Evolutionary conservation across 2,888 invertebrate species (phyloP).

Genomic region (Dione vanillae): DNA sequence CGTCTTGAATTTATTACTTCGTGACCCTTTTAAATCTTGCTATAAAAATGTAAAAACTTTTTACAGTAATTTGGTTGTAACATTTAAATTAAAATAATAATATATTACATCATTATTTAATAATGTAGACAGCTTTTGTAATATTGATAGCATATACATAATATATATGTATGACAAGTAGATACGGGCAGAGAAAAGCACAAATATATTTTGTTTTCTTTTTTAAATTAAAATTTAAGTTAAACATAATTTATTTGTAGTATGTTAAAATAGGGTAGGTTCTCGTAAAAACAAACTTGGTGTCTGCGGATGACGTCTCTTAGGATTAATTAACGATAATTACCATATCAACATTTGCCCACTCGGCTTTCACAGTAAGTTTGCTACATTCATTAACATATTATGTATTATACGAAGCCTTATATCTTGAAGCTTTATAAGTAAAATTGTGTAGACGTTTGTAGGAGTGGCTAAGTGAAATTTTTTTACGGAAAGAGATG

Average conservation of each 20-base stretch:
- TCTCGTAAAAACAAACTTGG: constrained; percentile 26
- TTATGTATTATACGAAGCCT: background rate
- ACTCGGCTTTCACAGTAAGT: constrained; percentile 14
- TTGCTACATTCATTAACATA: constrained; percentile 14
- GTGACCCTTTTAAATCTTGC: constrained; percentile 72
- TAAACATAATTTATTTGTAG: constrained; percentile 11
- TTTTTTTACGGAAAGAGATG: no score
- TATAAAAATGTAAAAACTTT: constrained; percentile 70
- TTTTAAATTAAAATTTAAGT: background rate
- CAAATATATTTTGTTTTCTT: background rate
- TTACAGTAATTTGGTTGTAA: constrained; percentile 55
- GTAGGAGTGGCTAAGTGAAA: no score
- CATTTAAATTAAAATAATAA: constrained; percentile 2
- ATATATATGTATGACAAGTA: no score
- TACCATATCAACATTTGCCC: constrained; percentile 31
- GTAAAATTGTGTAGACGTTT: no score
- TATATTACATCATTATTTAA: no score
- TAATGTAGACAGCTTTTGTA: background rate
- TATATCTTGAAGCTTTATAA: background rate
- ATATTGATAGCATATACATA: no score
- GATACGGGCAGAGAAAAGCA: constrained; percentile 1
- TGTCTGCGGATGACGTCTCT: constrained; percentile 33
- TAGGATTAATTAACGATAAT: constrained; percentile 36
- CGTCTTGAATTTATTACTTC: constrained; percentile 74
- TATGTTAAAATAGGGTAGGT: constrained; percentile 7